These are phyloP conservation scores for Phasia obesa DNA, from an alignment of 2,888 invertebrate species.

Conservation along the genomic window DNA sequence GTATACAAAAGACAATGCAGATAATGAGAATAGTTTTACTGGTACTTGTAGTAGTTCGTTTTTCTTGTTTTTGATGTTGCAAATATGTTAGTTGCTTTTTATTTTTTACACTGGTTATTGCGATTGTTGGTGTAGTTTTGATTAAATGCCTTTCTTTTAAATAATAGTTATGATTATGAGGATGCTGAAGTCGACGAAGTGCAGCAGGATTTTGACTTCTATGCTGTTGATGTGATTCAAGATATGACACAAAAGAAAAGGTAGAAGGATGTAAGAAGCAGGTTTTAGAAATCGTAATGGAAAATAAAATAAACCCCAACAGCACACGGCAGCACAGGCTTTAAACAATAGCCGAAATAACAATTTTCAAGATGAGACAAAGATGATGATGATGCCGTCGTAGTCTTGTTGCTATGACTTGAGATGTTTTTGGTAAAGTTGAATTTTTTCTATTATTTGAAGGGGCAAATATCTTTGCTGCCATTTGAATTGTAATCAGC, in stretches of 20 bases:
- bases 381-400: background rate
- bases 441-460: background rate
- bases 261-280: background rate
- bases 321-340: background rate
- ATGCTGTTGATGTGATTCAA: background rate
- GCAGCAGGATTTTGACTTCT: background rate
- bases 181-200: background rate
- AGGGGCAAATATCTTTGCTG: background rate
- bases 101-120: background rate
- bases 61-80: slow-evolving; percentile 23
- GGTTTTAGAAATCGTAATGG: slow-evolving; percentile 16
- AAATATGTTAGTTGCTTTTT: slow-evolving; percentile 20
- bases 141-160: slow-evolving; percentile 3
- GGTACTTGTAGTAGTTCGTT: slow-evolving; percentile 34
- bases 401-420: background rate
- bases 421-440: slow-evolving; percentile 16
- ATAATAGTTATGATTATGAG: slow-evolving; percentile 9
- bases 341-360: slow-evolving; percentile 48
- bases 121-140: background rate
- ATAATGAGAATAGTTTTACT: slow-evolving; percentile 56
- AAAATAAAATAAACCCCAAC: slow-evolving; percentile 21
- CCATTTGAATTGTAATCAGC: slow-evolving; percentile 12
- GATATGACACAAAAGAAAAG: background rate
- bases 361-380: background rate
- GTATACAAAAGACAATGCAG: background rate